A percentile compares a stretch with the other conserved stretches of the same genome.
These are phyloP conservation scores for Champsocephalus esox DNA, from an alignment of 2,797 vertebrate species.

Conservation along the genomic window DNA sequence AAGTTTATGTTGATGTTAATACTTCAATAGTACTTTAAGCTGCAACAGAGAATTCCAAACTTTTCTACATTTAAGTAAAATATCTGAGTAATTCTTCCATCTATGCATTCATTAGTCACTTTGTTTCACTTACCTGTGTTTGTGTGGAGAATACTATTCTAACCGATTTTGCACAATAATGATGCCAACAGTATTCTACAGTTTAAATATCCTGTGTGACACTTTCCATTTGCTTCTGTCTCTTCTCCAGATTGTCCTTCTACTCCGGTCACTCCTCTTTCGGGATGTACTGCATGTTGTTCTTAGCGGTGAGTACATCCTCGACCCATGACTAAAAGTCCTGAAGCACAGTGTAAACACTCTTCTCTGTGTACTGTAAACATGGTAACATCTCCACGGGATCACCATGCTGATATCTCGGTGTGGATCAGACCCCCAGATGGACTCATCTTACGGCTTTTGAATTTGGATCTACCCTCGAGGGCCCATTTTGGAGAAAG, in stretches of 20 bases:
- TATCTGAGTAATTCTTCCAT: too few relatives aligned
- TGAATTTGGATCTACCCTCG: slow-evolving; percentile 22
- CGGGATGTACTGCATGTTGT: slow-evolving; percentile 99
- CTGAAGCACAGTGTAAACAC: slow-evolving; percentile 1
- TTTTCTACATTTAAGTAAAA: too few relatives aligned
- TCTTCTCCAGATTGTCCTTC: slow-evolving; percentile 91
- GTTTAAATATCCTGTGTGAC: background rate
- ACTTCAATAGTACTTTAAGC: too few relatives aligned
- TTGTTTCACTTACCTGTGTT: too few relatives aligned
- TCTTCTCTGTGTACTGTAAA: slow-evolving; percentile 8
- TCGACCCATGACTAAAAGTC: slow-evolving; percentile 5
- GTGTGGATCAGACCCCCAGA: slow-evolving; percentile 21
- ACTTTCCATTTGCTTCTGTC: background rate
- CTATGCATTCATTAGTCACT: too few relatives aligned
- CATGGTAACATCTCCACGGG: slow-evolving; percentile 10
- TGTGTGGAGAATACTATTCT: too few relatives aligned
- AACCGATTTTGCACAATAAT: background rate
- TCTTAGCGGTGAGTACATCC: slow-evolving; percentile 93
- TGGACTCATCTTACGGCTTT: slow-evolving; percentile 21
- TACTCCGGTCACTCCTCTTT: slow-evolving; percentile 99
- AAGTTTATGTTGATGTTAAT: too few relatives aligned
- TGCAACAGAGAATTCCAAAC: too few relatives aligned
- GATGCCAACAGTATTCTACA: background rate
- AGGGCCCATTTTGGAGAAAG: slow-evolving; percentile 30
- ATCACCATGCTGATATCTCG: slow-evolving; percentile 27